Evolutionary conservation across 2,888 invertebrate species (phyloP), one percentile per base, ranked within the genome.

Genomic region (Volucella zonaria): DNA sequence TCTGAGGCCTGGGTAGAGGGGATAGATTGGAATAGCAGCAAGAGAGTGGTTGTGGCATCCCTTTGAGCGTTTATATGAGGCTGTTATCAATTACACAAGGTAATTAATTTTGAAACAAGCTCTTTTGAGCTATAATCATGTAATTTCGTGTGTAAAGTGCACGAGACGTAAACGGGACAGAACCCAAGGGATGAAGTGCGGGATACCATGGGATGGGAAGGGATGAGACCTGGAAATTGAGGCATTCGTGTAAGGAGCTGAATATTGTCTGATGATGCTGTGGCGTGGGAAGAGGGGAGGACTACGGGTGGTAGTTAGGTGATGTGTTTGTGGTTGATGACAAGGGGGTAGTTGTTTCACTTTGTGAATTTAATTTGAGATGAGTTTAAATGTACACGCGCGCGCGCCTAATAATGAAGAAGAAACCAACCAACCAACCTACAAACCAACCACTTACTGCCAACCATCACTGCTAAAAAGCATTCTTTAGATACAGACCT

Each of bases 71-170:
- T 86, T 87, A 87, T 87, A 71, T 87, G 82, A 82, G 82, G 71
- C 80, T 83, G 79, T 79, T 78, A 86, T 87, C 86, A 87, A 83
- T 87, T 86, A 83, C 82, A 81, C 86, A 83, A 83, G 86, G 81
- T 87, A 87, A 87, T 87, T 87, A 86, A 86, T 86, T 87, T 86
- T 87, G 82, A 83, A 86, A 82, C 82, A 80, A 87, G 70, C 79
- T 80, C 86, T 75, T 78, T 73, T 74, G 80, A 86, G 86, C 80
- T 81, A 85, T 85, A 80, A 85, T 85, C 85, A 81, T 81, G 85
- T 85, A 85, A 85, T 85, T 81, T 79, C 79, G 80, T 87, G 86
- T 85, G 76, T 87, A 78, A 71, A 80, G 86, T 68, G 82, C 82
- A 79, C 70, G 73, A 70, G 56, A 54, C 42, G 68, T 31, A 31